Conservation (phyloP, 2,888 invertebrate species). For the Drosophila vallismaia region DNA sequence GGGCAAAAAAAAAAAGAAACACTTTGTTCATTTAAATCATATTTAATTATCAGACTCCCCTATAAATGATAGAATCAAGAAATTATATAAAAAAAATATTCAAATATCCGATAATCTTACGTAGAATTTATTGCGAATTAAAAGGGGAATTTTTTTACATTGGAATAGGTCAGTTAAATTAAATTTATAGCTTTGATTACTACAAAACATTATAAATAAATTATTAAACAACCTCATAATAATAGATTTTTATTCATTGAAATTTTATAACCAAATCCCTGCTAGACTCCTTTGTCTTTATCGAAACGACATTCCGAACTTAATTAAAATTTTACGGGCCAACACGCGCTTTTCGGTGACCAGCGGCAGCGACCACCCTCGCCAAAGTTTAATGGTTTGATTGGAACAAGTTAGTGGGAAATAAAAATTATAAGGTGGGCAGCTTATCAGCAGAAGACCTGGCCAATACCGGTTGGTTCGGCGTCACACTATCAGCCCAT, state of each 20-base stretch:
- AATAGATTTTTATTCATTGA: neutral
- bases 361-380: neutral
- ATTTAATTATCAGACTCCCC: neutral
- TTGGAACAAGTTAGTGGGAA: constrained; percentile 35
- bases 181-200: neutral
- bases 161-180: constrained; percentile 2
- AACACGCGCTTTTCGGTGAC: too few relatives aligned
- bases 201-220: neutral
- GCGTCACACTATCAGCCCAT: constrained; percentile 20
- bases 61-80: neutral
- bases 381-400: constrained; percentile 11
- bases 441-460: constrained; percentile 33
- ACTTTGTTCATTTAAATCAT: neutral
- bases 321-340: neutral
- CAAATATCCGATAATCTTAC: too few relatives aligned
- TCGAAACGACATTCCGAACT: neutral
- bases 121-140: neutral
- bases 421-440: constrained; percentile 34
- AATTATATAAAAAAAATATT: neutral
- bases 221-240: neutral
- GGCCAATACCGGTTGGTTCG: constrained; percentile 31
- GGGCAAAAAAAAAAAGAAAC: neutral
- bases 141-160: neutral
- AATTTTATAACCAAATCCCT: neutral
- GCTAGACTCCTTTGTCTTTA: neutral